Evolutionary conservation across 2,888 invertebrate species (phyloP).

Genomic region (Ichneumon xanthorius): DNA sequence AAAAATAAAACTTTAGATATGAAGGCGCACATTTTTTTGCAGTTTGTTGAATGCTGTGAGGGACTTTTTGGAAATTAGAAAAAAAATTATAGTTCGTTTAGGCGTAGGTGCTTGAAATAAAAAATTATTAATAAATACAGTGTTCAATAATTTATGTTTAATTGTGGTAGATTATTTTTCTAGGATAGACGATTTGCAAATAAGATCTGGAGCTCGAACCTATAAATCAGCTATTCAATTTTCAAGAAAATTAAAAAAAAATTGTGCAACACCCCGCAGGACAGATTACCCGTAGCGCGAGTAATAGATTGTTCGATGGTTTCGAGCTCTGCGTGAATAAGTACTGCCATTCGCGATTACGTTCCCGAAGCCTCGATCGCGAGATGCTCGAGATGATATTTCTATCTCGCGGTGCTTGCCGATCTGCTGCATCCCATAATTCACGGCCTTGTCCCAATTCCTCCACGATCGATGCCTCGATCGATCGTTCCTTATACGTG

Average conservation of each 20-base stretch:
- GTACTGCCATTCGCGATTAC: conserved; percentile 13
- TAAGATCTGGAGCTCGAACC: not conserved
- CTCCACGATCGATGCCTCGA: conserved; percentile 1
- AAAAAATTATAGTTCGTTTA: not conserved
- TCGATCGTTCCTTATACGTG: not conserved
- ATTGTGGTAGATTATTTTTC: not conserved
- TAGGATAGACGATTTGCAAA: not conserved
- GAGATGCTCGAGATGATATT: conserved; percentile 31
- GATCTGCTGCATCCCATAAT: conserved; percentile 44
- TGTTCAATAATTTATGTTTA: too few species aligned
- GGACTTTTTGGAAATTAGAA: not conserved
- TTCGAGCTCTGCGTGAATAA: conserved; percentile 7
- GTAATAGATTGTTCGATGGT: not conserved
- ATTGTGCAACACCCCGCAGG: conserved; percentile 2
- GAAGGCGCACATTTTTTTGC: not conserved
- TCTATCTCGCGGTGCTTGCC: conserved; percentile 11
- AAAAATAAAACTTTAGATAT: too few species aligned
- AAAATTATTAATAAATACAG: too few species aligned
- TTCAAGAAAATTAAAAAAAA: not conserved
- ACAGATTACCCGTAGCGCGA: not conserved
- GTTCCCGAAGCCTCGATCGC: not conserved
- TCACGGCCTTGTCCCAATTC: conserved; percentile 61
- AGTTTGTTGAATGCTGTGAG: not conserved
- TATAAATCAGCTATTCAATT: not conserved
- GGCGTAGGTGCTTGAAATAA: too few species aligned